Percentiles rank a stretch among this genome's conserved stretches.
Conservation (phyloP, 2,888 invertebrate genomes). For the Polietes domitor region DNA sequence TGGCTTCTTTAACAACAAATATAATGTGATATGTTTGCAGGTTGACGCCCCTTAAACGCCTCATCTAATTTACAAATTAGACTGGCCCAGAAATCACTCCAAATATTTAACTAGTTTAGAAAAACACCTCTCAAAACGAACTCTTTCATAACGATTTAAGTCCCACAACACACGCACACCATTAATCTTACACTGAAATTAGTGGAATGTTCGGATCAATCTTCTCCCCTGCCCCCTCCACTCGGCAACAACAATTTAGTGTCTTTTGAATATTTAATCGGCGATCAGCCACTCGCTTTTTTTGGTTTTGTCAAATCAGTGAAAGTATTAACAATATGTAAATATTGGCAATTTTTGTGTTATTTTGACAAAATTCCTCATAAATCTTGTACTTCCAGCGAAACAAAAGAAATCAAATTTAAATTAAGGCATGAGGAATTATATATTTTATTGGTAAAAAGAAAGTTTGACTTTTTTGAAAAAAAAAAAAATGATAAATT, state of each 20-base stretch:
- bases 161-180: too few species aligned
- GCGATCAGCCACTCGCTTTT: too few species aligned
- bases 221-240: background rate
- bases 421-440: background rate
- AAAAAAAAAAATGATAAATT: background rate
- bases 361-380: background rate
- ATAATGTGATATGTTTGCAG: too few species aligned
- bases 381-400: background rate
- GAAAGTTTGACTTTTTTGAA: slow-evolving; percentile 13
- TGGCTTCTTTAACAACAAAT: too few species aligned
- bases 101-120: too few species aligned
- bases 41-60: too few species aligned
- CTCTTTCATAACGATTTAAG: too few species aligned
- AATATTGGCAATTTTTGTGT: background rate
- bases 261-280: slow-evolving; percentile 1
- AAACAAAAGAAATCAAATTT: background rate
- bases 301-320: background rate
- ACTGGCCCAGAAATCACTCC: too few species aligned
- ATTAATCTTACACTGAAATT: slow-evolving; percentile 14
- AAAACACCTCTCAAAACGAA: too few species aligned
- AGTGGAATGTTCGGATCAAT: background rate
- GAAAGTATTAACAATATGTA: background rate
- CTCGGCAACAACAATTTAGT: background rate
- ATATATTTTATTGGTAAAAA: background rate
- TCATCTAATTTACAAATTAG: too few species aligned